phyloP scores from a whole-genome alignment of 2,888 invertebrate species.

The Malachius bipustulatus region DNA sequence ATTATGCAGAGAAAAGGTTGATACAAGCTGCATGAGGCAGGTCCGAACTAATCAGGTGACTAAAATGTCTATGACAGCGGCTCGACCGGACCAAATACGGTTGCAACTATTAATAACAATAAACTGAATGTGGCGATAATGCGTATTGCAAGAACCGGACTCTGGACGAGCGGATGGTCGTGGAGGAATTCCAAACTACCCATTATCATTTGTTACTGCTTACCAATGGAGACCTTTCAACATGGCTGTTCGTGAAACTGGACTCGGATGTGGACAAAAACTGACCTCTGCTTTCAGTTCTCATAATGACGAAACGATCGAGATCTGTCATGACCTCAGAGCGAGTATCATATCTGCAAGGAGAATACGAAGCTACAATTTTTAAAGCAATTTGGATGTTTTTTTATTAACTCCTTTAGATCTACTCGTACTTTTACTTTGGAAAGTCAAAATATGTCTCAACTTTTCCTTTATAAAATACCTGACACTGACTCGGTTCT shows the following conservation, averaged over 20 bases:
- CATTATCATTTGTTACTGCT: slow-evolving; percentile 38
- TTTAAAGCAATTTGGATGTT: too few relatives aligned
- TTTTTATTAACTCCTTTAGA: too few relatives aligned
- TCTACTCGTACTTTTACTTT: too few relatives aligned
- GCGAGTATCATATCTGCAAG: too few relatives aligned
- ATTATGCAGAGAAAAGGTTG: slow-evolving; percentile 33
- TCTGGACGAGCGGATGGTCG: slow-evolving; percentile 20
- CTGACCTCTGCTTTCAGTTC: too few relatives aligned
- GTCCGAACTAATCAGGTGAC: slow-evolving; percentile 36
- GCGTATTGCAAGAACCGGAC: slow-evolving; percentile 28
- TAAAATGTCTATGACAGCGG: slow-evolving; percentile 35
- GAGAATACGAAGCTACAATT: too few relatives aligned
- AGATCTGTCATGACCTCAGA: too few relatives aligned
- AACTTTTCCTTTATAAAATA: too few relatives aligned
- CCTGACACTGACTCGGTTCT: too few relatives aligned
- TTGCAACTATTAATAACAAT: slow-evolving; percentile 39
- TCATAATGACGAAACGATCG: too few relatives aligned
- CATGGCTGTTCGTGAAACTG: slow-evolving; percentile 26
- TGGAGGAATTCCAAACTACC: slow-evolving; percentile 36
- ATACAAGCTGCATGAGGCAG: slow-evolving; percentile 33
- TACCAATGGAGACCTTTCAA: slow-evolving; percentile 21
- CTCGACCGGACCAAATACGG: slow-evolving; percentile 35
- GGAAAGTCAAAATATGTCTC: too few relatives aligned
- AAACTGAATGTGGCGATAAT: slow-evolving; percentile 40
- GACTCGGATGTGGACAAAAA: too few relatives aligned